phyloP scores from a whole-genome alignment of 1,140 invertebrate species.

The Oryctes rhinoceros region DNA sequence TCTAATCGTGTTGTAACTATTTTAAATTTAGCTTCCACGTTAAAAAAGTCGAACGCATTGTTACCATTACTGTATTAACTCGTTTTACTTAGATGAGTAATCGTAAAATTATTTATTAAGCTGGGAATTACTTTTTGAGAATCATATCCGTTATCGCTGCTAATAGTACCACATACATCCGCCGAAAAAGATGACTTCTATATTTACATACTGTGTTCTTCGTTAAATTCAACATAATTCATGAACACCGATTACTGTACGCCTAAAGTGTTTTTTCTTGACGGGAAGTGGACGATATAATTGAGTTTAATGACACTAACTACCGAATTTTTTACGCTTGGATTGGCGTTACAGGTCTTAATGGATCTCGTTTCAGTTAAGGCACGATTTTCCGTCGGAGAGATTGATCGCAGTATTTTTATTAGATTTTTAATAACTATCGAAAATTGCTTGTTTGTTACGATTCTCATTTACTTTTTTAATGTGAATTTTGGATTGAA shows the following conservation, averaged over 20 bases:
- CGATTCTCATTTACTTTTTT: no score
- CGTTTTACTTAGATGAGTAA: not conserved
- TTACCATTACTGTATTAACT: not conserved
- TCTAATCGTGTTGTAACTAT: not conserved
- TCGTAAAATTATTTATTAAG: not conserved
- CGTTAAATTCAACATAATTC: no score
- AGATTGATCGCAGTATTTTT: not conserved
- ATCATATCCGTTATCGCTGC: not conserved
- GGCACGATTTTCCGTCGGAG: not conserved
- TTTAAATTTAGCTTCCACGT: not conserved
- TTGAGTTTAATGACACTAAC: slow-evolving; percentile 3
- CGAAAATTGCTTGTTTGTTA: not conserved
- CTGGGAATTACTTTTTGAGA: not conserved
- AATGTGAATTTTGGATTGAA: no score
- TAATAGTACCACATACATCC: not conserved
- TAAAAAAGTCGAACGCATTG: not conserved
- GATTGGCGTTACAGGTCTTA: not conserved
- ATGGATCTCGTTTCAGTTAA: not conserved
- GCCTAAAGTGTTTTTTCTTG: not conserved
- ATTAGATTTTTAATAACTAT: not conserved
- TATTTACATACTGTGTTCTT: no score
- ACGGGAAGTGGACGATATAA: not conserved
- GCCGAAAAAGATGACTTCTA: not conserved
- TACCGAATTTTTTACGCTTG: slow-evolving; percentile 1
- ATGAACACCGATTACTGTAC: not conserved